Conservation (phyloP, 2,113 vertebrate genomes). For the Heptranchias perlo region DNA sequence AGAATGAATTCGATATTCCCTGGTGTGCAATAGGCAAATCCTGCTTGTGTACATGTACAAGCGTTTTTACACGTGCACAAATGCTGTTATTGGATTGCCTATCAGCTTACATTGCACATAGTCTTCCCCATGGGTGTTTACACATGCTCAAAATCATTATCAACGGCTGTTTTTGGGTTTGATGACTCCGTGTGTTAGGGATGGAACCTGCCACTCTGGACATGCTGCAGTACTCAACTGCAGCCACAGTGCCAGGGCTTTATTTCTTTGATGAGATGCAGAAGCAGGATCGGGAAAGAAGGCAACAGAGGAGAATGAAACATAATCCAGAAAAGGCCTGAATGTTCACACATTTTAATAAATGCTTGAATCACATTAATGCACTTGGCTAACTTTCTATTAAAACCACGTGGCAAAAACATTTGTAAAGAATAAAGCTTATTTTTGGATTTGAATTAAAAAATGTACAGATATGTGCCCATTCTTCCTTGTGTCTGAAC, state of each 20-base stretch:
- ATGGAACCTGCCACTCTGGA: neutral
- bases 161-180: neutral
- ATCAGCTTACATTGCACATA: neutral
- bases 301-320: constrained; percentile 15
- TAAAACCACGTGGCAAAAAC: neutral
- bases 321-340: constrained; percentile 12
- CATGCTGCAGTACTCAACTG: neutral
- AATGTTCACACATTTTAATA: constrained; percentile 24
- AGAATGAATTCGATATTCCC: neutral
- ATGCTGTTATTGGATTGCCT: neutral
- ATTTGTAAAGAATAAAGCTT: neutral
- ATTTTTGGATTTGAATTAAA: neutral
- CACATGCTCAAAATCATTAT: neutral
- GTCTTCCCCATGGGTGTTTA: neutral
- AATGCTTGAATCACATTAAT: constrained; percentile 7
- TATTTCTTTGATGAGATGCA: constrained; percentile 23
- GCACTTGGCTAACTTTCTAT: neutral
- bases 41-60: neutral
- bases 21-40: neutral
- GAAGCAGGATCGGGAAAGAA: constrained; percentile 1
- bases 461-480: neutral
- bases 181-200: neutral
- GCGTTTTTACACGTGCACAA: neutral
- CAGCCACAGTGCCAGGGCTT: neutral
- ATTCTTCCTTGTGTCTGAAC: neutral